Conservation (phyloP, 2,113 vertebrate species). For the Oxyura jamaicensis region DNA sequence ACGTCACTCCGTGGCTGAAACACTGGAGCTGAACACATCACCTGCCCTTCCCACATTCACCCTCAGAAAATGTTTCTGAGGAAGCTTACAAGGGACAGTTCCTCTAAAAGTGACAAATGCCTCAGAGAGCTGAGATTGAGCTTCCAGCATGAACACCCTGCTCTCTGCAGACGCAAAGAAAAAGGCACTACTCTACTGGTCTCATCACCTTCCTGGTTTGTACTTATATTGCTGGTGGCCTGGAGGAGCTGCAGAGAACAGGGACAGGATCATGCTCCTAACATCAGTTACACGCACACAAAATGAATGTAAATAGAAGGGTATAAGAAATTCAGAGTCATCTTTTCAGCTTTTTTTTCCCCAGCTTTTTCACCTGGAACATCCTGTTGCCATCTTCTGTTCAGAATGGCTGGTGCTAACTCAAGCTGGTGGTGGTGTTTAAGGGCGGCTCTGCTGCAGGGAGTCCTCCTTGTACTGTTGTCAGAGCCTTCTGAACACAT, state of each 20-base stretch:
- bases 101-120: neutral
- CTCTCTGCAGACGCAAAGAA: neutral
- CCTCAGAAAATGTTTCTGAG: neutral
- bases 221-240: neutral
- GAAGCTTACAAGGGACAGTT: neutral
- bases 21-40: fast-evolving
- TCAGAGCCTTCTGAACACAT: slow-evolving; percentile 1
- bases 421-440: neutral
- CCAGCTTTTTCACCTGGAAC: neutral
- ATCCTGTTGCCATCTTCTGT: neutral
- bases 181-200: fast-evolving
- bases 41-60: neutral
- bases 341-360: neutral
- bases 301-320: neutral
- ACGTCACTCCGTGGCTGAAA: neutral
- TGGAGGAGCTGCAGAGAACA: slow-evolving; percentile 6
- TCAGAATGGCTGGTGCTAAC: neutral
- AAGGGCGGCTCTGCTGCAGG: neutral
- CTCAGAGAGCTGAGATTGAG: neutral
- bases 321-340: neutral
- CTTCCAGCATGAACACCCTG: neutral
- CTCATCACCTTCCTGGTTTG: neutral
- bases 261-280: neutral
- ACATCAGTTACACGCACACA: neutral
- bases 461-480: neutral